phyloP scores from a whole-genome alignment of 1,140 invertebrate species.

The Drosophila pruinosa region DNA sequence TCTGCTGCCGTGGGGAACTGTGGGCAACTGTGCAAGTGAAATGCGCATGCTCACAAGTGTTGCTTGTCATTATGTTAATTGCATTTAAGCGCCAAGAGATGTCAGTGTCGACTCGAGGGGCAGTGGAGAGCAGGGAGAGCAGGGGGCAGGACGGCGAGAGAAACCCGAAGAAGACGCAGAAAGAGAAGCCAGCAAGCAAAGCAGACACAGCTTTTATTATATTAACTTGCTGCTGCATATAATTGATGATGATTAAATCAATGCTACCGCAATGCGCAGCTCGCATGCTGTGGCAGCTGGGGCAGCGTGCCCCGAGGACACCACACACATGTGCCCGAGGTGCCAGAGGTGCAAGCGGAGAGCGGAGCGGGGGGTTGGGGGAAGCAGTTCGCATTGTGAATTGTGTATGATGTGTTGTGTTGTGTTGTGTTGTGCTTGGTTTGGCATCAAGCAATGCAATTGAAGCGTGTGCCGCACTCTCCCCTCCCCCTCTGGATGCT shows the following conservation, averaged over 20 bases:
- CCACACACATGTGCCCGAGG: too few relatives aligned
- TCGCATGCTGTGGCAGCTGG: constrained; percentile 1
- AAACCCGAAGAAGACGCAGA: neutral
- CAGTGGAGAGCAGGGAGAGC: neutral
- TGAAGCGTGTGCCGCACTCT: constrained; percentile 32
- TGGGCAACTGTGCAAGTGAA: constrained; percentile 51
- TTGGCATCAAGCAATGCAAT: constrained; percentile 24
- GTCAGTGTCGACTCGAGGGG: neutral
- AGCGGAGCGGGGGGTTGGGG: neutral
- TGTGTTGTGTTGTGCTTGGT: too few relatives aligned
- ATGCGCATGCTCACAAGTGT: constrained; percentile 79
- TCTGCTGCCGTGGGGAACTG: too few relatives aligned
- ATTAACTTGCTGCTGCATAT: constrained; percentile 81
- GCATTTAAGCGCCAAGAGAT: constrained; percentile 72
- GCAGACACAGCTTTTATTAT: constrained; percentile 73
- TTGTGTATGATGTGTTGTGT: constrained; percentile 5
- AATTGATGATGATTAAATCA: constrained; percentile 81
- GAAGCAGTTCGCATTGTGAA: neutral
- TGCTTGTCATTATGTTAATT: constrained; percentile 81
- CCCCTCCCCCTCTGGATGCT: constrained; percentile 13
- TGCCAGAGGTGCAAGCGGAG: neutral
- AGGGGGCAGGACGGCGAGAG: neutral
- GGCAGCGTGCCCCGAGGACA: too few relatives aligned
- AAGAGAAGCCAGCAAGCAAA: constrained; percentile 14
- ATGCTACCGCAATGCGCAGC: constrained; percentile 77